Percentiles rank a stretch among this genome's conserved stretches.
Conservation (phyloP, 2,797 vertebrate species). For the Euphonia xanthogaster region DNA sequence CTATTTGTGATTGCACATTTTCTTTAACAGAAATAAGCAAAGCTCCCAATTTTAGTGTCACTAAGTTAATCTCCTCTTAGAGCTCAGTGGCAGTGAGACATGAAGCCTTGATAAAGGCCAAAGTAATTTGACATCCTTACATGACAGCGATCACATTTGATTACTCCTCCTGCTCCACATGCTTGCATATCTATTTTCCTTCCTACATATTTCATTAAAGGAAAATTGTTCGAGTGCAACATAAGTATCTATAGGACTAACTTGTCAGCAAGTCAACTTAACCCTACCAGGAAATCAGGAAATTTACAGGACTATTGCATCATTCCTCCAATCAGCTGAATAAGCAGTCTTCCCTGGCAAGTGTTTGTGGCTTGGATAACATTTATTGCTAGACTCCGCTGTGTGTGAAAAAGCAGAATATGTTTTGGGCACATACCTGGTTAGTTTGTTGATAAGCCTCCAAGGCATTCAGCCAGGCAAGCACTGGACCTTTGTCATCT, state of each 20-base stretch:
- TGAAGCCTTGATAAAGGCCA: background rate
- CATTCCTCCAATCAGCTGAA: background rate
- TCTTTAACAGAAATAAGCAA: background rate
- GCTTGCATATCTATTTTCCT: background rate
- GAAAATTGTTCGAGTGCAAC: background rate
- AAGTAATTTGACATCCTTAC: background rate
- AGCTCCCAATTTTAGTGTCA: background rate
- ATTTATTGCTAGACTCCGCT: background rate
- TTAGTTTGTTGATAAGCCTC: conserved; percentile 91
- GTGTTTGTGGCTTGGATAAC: background rate
- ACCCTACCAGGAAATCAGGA: background rate
- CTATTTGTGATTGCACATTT: background rate
- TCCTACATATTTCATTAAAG: background rate
- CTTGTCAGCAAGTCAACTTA: background rate
- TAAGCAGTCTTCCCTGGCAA: background rate
- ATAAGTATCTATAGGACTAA: background rate
- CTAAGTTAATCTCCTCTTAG: background rate
- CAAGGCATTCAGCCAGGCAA: conserved; percentile 94
- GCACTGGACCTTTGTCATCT: conserved; percentile 96
- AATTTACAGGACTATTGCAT: background rate
- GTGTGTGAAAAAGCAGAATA: background rate
- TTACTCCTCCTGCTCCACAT: background rate
- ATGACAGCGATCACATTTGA: background rate
- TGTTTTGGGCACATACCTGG: conserved; percentile 74
- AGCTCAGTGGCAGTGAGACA: background rate